A percentile compares a stretch with the other conserved stretches of the same genome.
Evolutionary conservation across 2,888 invertebrate species (phyloP).

Genomic region (Calameuta idolon): DNA sequence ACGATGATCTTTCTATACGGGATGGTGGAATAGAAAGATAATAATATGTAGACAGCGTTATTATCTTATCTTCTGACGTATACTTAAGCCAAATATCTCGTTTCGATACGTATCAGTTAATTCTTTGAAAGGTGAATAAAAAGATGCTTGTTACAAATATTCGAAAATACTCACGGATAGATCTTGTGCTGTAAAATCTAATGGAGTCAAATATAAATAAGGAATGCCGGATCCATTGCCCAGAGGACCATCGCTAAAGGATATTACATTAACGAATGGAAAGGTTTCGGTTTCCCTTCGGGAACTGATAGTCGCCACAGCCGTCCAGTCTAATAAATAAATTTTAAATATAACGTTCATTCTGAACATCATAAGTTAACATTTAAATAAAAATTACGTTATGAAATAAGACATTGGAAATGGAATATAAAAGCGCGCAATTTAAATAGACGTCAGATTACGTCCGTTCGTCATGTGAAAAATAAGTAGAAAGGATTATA

Average conservation of each 20-base stretch:
- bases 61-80: not conserved
- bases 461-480: not conserved
- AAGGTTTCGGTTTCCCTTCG: slow-evolving; percentile 72
- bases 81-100: not conserved
- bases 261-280: slow-evolving; percentile 79
- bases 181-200: slow-evolving; percentile 78
- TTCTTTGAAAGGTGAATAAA: not conserved
- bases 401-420: not conserved
- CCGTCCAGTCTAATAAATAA: slow-evolving; percentile 75
- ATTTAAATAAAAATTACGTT: not conserved
- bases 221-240: slow-evolving; percentile 79
- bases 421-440: not conserved
- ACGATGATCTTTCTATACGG: slow-evolving; percentile 72
- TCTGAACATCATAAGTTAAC: not conserved
- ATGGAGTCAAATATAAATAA: slow-evolving; percentile 79
- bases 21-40: not conserved
- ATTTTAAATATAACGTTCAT: not conserved
- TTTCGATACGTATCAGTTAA: not conserved
- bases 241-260: slow-evolving; percentile 77
- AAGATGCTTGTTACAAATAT: not conserved
- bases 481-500: not conserved
- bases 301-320: slow-evolving; percentile 78
- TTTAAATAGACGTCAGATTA: not conserved
- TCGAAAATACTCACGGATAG: slow-evolving; percentile 69
- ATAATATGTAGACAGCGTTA: not conserved